Evolutionary conservation across 2,113 vertebrate species (phyloP).

Genomic region (Prinia subflava): DNA sequence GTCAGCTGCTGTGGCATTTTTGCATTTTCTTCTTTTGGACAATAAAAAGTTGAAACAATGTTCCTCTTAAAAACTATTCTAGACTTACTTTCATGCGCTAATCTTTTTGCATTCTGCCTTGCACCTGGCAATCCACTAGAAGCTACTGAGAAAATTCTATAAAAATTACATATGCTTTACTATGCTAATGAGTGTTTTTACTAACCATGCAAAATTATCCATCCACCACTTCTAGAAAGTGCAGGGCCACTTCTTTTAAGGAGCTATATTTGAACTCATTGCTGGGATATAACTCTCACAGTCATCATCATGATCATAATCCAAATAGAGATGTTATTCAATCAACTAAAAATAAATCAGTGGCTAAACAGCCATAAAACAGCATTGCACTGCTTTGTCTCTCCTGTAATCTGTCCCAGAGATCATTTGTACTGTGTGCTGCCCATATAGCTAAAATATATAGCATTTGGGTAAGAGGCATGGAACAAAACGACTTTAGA

Average conservation of each 20-base stretch:
- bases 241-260: not conserved
- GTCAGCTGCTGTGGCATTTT: slow-evolving; percentile 19
- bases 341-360: slow-evolving; percentile 10
- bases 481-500: not conserved
- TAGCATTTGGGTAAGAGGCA: not conserved
- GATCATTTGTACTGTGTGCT: not conserved
- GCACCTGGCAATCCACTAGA: slow-evolving; percentile 1
- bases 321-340: not conserved
- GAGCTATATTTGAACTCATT: not conserved
- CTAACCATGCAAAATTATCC: not conserved
- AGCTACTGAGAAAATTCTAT: not conserved
- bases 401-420: not conserved
- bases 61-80: not conserved
- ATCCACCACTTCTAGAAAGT: not conserved
- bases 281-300: not conserved
- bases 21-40: slow-evolving; percentile 27
- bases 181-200: not conserved
- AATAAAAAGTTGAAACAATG: slow-evolving; percentile 6
- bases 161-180: not conserved
- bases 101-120: not conserved
- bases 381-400: not conserved
- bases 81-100: not conserved
- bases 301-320: not conserved
- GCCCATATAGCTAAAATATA: not conserved
- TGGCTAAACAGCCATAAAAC: not conserved